Evolutionary conservation across 2,113 vertebrate species (phyloP).

Genomic region (Pollimyrus isidori): DNA sequence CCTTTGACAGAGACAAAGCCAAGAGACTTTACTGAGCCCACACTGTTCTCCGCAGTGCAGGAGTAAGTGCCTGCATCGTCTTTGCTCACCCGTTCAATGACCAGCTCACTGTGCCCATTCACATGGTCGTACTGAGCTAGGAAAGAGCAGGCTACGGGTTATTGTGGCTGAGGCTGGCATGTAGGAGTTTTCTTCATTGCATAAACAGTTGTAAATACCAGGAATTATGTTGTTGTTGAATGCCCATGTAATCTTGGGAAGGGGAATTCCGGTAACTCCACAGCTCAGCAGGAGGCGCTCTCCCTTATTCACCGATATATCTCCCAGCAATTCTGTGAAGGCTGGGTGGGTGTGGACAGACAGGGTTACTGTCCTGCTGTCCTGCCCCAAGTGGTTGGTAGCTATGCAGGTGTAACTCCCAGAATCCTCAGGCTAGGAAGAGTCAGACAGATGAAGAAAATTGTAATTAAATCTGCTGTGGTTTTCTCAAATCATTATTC

Average conservation of each 20-base stretch:
- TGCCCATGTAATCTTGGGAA: conserved; percentile 80
- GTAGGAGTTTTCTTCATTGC: not conserved
- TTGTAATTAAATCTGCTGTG: not conserved
- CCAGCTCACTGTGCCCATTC: conserved; percentile 77
- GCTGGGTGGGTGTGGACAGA: conserved; percentile 71
- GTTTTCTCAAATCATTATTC: not conserved
- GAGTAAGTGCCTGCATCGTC: conserved; percentile 84
- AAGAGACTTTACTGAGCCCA: conserved; percentile 80
- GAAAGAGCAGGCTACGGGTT: conserved; percentile 8
- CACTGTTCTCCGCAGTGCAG: conserved; percentile 80
- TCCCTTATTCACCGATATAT: conserved; percentile 80
- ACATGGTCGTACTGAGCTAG: conserved; percentile 68
- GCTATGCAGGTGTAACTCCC: conserved; percentile 83
- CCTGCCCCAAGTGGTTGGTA: conserved; percentile 73
- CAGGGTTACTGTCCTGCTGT: conserved; percentile 61
- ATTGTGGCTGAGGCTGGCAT: not conserved
- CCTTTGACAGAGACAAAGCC: conserved; percentile 91
- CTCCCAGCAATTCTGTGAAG: conserved; percentile 79
- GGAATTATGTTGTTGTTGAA: conserved; percentile 89
- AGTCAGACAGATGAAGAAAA: not conserved
- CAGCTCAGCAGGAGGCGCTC: conserved; percentile 76
- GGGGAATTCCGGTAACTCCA: conserved; percentile 71
- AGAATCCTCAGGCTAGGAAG: conserved; percentile 70
- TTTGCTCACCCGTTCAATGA: conserved; percentile 80
- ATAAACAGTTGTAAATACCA: conserved; percentile 56